Evolutionary conservation across 2,888 invertebrate genomes (phyloP).

Genomic region (Lochmaea crataegi): DNA sequence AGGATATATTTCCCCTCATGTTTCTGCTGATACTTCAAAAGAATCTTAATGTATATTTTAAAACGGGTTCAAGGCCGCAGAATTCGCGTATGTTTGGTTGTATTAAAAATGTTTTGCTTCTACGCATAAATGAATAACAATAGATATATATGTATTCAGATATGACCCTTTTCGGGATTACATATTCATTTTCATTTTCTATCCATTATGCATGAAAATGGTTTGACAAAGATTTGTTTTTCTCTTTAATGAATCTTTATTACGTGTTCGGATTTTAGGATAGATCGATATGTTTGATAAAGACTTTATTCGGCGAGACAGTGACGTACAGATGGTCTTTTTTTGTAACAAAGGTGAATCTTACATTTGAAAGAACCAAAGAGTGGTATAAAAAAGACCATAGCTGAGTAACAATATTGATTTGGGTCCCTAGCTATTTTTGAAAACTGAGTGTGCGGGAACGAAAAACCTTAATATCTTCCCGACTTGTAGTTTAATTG

Average conservation of each 20-base stretch:
- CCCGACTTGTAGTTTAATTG: too few species aligned
- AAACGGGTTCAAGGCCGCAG: background rate
- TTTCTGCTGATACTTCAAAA: background rate
- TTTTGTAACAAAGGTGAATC: too few species aligned
- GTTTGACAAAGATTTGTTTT: conserved; percentile 25
- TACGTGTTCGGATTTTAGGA: conserved; percentile 20
- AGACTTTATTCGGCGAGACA: background rate
- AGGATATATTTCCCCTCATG: background rate
- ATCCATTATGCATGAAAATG: conserved; percentile 25
- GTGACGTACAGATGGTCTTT: too few species aligned
- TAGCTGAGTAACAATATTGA: too few species aligned
- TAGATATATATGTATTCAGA: conserved; percentile 20
- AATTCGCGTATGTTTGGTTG: background rate
- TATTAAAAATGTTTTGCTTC: conserved; percentile 11
- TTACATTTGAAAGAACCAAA: too few species aligned
- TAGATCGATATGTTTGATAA: background rate
- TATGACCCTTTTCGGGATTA: conserved; percentile 24
- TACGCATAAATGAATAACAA: conserved; percentile 26
- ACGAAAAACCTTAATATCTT: too few species aligned
- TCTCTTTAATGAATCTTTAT: conserved; percentile 24
- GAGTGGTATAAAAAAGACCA: too few species aligned
- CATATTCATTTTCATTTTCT: conserved; percentile 25
- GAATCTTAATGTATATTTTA: conserved; percentile 1
- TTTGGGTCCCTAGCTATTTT: too few species aligned
- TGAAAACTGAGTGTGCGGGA: too few species aligned